phyloP scores from a whole-genome alignment of 2,888 invertebrate genomes.

The Drosophila prostipennis region DNA sequence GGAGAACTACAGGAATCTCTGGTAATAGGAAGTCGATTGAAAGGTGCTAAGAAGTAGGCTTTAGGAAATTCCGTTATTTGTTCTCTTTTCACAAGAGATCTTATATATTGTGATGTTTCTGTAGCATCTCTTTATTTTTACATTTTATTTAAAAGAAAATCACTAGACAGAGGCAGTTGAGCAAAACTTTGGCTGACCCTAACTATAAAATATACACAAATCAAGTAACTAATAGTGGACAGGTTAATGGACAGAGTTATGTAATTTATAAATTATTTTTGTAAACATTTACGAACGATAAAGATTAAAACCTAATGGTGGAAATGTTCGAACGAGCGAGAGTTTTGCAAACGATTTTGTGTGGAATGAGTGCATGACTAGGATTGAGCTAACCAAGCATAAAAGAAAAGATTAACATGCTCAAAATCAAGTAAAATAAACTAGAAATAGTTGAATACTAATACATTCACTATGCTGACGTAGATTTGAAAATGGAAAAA shows the following conservation, averaged over 20 bases:
- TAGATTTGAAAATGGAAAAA: slow-evolving; percentile 20
- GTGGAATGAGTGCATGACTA: slow-evolving; percentile 15
- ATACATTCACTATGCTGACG: slow-evolving; percentile 22
- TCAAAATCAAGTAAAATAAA: slow-evolving; percentile 30
- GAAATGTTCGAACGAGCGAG: slow-evolving; percentile 12
- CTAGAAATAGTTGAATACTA: slow-evolving; percentile 12
- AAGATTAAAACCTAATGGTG: slow-evolving; percentile 8
- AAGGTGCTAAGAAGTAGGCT: no score
- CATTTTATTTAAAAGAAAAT: background rate
- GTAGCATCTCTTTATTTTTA: background rate
- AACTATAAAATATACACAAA: slow-evolving; percentile 45
- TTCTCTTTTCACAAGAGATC: background rate
- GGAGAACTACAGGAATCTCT: no score
- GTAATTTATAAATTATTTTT: slow-evolving; percentile 79
- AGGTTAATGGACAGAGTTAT: slow-evolving; percentile 63
- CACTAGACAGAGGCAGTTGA: slow-evolving; percentile 8
- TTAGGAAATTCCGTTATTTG: no score
- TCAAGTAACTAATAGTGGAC: slow-evolving; percentile 33
- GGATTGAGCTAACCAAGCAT: slow-evolving; percentile 24
- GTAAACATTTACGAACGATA: slow-evolving; percentile 72
- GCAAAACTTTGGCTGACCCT: slow-evolving; percentile 16
- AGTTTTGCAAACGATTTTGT: slow-evolving; percentile 1
- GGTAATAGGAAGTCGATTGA: background rate
- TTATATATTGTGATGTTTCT: background rate
- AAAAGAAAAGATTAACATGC: slow-evolving; percentile 19